A percentile compares a stretch with the other conserved stretches of the same genome.
phyloP scores from a whole-genome alignment of 2,797 vertebrate genomes.

The Tangara arthus region DNA sequence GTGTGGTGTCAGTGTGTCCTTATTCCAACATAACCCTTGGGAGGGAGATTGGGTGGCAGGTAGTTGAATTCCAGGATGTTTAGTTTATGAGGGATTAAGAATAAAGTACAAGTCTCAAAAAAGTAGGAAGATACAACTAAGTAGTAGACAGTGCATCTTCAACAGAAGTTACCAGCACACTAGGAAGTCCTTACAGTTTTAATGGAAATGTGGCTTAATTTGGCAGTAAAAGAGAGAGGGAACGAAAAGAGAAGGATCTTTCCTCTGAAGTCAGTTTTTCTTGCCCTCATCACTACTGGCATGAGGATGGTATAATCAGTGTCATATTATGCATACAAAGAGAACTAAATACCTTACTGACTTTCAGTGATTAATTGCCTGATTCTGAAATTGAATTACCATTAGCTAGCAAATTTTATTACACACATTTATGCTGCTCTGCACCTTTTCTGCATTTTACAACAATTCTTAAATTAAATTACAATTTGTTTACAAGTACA shows the following conservation, averaged over 20 bases:
- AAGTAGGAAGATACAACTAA: not conserved
- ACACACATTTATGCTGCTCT: not conserved
- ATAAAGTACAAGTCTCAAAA: not conserved
- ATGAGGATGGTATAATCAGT: not conserved
- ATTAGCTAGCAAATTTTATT: not conserved
- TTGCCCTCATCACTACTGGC: not conserved
- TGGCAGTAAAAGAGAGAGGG: not conserved
- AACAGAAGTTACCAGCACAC: not conserved
- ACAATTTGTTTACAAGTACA: not conserved
- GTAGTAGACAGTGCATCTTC: not conserved
- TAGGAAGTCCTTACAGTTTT: not conserved
- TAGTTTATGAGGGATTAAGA: not conserved
- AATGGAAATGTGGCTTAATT: not conserved
- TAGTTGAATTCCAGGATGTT: not conserved
- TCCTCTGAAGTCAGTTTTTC: not conserved
- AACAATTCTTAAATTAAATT: conserved; percentile 18
- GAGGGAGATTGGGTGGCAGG: too few species aligned
- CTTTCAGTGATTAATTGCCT: not conserved
- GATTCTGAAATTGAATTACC: conserved; percentile 30
- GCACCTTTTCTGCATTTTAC: not conserved
- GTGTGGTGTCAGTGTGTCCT: not conserved
- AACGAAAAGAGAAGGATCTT: not conserved
- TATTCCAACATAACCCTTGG: not conserved
- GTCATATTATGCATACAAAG: not conserved
- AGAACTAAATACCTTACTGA: not conserved